Conservation (phyloP, 2,113 vertebrate species). For the Leptocoma aspasia region DNA sequence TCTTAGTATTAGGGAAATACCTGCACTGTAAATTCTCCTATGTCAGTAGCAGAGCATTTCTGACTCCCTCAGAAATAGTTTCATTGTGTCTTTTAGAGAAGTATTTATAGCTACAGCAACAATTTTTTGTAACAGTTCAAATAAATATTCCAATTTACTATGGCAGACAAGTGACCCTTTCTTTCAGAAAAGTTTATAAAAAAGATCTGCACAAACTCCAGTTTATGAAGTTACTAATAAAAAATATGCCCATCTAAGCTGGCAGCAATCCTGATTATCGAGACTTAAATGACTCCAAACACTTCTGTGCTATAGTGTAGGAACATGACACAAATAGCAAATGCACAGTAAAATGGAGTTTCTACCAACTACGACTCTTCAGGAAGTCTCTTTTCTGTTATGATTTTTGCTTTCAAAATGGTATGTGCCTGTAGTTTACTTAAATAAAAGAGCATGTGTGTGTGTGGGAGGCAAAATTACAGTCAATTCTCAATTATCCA, state of each 20-base stretch:
- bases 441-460: constrained; percentile 21
- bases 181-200: not conserved
- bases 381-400: not conserved
- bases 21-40: not conserved
- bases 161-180: not conserved
- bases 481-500: constrained; percentile 24
- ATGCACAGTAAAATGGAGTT: not conserved
- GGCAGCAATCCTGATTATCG: not conserved
- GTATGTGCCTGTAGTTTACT: constrained; percentile 7
- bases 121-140: not conserved
- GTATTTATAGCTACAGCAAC: not conserved
- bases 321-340: not conserved
- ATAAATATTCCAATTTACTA: not conserved
- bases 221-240: not conserved
- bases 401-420: not conserved
- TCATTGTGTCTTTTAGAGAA: not conserved
- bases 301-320: not conserved
- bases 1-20: not conserved
- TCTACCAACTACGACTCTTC: not conserved
- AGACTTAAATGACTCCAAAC: not conserved
- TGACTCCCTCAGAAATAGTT: not conserved
- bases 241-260: not conserved
- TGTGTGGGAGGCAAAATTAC: constrained; percentile 10
- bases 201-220: not conserved
- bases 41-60: not conserved